These are phyloP conservation scores for Ageneiosus marmoratus DNA, from an alignment of 2,113 vertebrate species.

Conservation along the genomic window DNA sequence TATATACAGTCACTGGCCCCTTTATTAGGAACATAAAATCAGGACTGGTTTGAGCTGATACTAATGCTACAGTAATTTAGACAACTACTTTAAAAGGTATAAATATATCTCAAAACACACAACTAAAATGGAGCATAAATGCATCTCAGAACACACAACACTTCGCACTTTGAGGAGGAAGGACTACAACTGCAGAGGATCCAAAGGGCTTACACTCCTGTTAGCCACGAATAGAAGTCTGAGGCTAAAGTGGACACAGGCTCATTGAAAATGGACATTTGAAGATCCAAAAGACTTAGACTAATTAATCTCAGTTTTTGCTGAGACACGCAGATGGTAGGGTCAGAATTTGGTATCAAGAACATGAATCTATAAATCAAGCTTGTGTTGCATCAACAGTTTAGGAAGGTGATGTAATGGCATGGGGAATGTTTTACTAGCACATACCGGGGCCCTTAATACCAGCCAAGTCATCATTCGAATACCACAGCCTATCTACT, in stretches of 20 bases:
- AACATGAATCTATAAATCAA: not conserved
- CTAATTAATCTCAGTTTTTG: not conserved
- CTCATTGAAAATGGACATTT: not conserved
- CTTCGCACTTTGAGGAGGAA: not conserved
- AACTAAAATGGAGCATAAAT: not conserved
- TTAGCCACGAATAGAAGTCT: not conserved
- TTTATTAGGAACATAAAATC: constrained; percentile 10
- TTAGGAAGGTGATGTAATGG: not conserved
- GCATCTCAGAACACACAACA: not conserved
- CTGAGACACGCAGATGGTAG: not conserved
- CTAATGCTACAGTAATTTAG: not conserved
- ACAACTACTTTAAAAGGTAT: not conserved
- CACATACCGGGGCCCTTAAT: not conserved
- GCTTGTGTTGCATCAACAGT: not conserved
- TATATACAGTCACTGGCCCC: not conserved
- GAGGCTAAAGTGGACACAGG: not conserved
- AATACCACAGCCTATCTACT: not conserved
- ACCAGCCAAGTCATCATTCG: not conserved
- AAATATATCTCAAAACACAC: not conserved
- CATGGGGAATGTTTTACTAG: not conserved
- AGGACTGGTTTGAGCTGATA: not conserved
- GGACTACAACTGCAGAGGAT: not conserved
- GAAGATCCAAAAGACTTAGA: not conserved
- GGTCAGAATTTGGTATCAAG: not conserved
- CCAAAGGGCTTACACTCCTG: not conserved